phyloP scores from a whole-genome alignment of 2,888 invertebrate genomes.

The Nebria salina region DNA sequence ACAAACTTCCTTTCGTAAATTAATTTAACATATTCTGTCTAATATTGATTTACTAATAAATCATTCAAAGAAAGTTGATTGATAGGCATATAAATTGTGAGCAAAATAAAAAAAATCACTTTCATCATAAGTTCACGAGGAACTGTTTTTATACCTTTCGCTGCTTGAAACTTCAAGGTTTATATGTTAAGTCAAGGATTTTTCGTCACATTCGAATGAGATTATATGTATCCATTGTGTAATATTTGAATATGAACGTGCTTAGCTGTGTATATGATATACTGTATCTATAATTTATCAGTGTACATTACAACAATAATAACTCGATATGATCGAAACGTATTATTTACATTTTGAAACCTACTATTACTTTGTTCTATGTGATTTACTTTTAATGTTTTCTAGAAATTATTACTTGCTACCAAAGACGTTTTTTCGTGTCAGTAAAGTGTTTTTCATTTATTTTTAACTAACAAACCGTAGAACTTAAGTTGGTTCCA shows the following conservation, averaged over 20 bases:
- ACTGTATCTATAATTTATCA: neutral
- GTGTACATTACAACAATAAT: slow-evolving; percentile 1
- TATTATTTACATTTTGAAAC: slow-evolving; percentile 1
- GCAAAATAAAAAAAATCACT: neutral
- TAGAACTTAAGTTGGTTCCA: no score
- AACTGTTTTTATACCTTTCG: slow-evolving; percentile 1
- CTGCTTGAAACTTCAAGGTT: neutral
- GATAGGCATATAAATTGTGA: neutral
- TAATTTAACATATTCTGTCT: no score
- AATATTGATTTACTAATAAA: no score
- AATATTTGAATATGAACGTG: neutral
- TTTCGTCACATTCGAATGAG: slow-evolving; percentile 1
- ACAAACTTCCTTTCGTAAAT: no score
- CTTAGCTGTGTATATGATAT: neutral
- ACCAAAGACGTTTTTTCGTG: neutral
- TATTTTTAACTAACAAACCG: no score
- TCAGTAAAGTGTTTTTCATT: no score
- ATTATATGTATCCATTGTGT: neutral
- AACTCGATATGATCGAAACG: neutral
- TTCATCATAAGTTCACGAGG: neutral
- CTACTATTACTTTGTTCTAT: neutral
- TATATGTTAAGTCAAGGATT: neutral
- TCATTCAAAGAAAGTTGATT: no score
- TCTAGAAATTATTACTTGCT: neutral
- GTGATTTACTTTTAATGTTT: neutral